These are phyloP conservation scores for Shinisaurus crocodilurus DNA, from an alignment of 2,113 vertebrate species.

Conservation along the genomic window DNA sequence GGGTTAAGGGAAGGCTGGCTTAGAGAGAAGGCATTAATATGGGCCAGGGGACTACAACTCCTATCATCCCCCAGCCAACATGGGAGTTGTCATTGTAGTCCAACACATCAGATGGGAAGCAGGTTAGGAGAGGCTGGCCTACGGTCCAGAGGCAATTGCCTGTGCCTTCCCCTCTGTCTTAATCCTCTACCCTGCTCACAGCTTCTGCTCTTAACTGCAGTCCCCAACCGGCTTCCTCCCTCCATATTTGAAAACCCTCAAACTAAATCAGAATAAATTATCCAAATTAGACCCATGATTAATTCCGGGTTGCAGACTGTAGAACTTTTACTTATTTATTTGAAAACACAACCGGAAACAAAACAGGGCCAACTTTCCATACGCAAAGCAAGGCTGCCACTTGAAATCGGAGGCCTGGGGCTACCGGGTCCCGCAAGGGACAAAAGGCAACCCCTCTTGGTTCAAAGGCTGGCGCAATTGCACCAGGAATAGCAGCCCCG, in stretches of 20 bases:
- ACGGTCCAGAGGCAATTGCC: background rate
- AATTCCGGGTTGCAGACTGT: background rate
- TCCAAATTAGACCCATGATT: background rate
- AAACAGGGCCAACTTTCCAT: background rate
- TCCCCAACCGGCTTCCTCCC: too few relatives aligned
- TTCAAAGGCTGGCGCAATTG: background rate
- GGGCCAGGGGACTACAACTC: background rate
- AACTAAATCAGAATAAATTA: too few relatives aligned
- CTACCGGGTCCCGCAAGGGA: background rate
- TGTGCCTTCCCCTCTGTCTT: background rate
- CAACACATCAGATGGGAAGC: too few relatives aligned
- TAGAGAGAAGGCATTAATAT: background rate
- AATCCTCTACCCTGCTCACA: background rate
- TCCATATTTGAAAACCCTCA: too few relatives aligned
- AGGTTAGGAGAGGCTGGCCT: too few relatives aligned
- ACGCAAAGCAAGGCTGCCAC: too few relatives aligned
- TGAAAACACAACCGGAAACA: too few relatives aligned
- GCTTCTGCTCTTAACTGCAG: background rate
- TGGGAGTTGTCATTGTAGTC: too few relatives aligned
- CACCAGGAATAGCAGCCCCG: slow-evolving; percentile 6
- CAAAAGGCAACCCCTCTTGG: too few relatives aligned
- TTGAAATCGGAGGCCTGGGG: too few relatives aligned
- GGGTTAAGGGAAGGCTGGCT: too few relatives aligned
- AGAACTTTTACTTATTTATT: background rate
- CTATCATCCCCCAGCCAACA: too few relatives aligned